Conservation (phyloP, 2,797 vertebrate genomes). For the Sebastes miniatus region DNA sequence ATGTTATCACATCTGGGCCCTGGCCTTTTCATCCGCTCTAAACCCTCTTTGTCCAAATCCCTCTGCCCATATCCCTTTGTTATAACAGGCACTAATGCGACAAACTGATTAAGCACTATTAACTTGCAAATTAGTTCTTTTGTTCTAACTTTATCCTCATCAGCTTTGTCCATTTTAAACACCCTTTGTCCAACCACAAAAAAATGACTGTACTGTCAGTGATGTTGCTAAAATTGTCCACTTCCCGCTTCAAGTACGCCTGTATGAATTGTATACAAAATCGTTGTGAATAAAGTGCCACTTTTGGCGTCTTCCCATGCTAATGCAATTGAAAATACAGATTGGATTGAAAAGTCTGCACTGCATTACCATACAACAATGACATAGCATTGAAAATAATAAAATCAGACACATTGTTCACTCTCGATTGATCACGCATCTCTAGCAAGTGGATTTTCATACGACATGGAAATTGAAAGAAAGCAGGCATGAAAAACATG, state of each 20-base stretch:
- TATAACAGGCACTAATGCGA: constrained; percentile 66
- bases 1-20: constrained; percentile 62
- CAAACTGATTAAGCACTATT: constrained; percentile 76
- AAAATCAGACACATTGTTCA: constrained; percentile 5
- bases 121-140: constrained; percentile 77
- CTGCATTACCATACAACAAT: neutral
- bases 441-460: constrained; percentile 15
- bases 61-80: constrained; percentile 68
- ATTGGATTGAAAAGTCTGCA: constrained; percentile 18
- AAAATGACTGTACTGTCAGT: constrained; percentile 20
- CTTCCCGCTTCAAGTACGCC: constrained; percentile 47
- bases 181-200: constrained; percentile 48
- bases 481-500: constrained; percentile 4
- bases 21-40: constrained; percentile 66
- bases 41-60: constrained; percentile 71
- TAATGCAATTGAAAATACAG: constrained; percentile 34
- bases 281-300: constrained; percentile 6
- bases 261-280: constrained; percentile 31
- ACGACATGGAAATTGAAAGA: constrained; percentile 11
- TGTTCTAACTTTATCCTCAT: constrained; percentile 70
- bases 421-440: constrained; percentile 20
- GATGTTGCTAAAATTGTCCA: constrained; percentile 49
- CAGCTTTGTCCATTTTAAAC: constrained; percentile 61
- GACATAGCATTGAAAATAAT: constrained; percentile 14
- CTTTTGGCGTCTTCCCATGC: constrained; percentile 28